These are phyloP conservation scores for Nomada hirtipes DNA, from an alignment of 2,888 invertebrate genomes.

Conservation along the genomic window DNA sequence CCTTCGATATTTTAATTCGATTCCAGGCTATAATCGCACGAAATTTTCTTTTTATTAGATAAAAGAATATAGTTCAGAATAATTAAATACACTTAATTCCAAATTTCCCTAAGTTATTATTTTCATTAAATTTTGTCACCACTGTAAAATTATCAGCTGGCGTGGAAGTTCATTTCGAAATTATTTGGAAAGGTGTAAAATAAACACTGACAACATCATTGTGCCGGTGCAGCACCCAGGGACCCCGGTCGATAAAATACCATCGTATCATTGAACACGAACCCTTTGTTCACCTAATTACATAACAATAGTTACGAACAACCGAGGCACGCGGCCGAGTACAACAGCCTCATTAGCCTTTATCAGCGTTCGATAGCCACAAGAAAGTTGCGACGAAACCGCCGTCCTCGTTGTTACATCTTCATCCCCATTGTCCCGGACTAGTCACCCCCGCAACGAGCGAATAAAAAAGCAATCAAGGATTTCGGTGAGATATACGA, in stretches of 20 bases:
- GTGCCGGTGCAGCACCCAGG: neutral
- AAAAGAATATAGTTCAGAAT: neutral
- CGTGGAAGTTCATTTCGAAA: no score
- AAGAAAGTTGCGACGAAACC: conserved; percentile 43
- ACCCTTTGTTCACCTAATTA: conserved; percentile 51
- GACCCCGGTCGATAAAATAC: neutral
- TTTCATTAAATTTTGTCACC: no score
- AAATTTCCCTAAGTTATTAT: no score
- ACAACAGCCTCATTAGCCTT: conserved; percentile 59
- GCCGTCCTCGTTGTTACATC: conserved; percentile 21
- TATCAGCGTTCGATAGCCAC: conserved; percentile 46
- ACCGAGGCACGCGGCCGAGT: conserved; percentile 2
- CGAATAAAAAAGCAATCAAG: conserved; percentile 16
- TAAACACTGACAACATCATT: neutral
- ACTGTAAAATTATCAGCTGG: no score
- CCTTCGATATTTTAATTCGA: conserved; percentile 4
- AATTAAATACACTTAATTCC: no score
- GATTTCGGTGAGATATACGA: conserved; percentile 1
- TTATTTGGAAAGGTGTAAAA: neutral
- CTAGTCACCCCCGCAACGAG: no score
- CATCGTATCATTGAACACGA: neutral
- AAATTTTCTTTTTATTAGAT: neutral
- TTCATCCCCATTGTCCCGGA: conserved; percentile 6
- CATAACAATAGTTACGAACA: conserved; percentile 31
- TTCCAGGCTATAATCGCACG: neutral